Conservation (phyloP, 2,797 vertebrate species). For the Cuculus canorus region DNA sequence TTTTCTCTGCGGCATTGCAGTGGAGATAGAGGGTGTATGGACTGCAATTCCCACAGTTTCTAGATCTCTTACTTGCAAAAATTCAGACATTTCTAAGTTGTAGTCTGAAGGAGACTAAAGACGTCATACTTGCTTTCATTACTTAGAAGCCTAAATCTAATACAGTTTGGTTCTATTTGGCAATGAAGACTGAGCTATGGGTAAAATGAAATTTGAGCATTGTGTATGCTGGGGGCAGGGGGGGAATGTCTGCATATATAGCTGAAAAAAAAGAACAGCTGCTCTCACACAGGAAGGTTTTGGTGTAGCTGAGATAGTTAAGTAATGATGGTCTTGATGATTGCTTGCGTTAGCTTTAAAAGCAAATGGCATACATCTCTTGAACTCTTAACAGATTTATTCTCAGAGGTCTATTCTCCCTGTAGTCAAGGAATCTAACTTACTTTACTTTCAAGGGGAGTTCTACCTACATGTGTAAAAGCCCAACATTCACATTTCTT, state of each 20-base stretch:
- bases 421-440: not conserved
- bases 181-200: not conserved
- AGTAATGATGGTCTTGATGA: not conserved
- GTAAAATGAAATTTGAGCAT: not conserved
- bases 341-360: not conserved
- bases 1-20: not conserved
- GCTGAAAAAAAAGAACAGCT: not conserved
- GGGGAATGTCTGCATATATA: not conserved
- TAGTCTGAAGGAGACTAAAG: not conserved
- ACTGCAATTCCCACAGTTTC: not conserved
- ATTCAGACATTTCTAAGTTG: not conserved
- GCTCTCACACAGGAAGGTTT: not conserved
- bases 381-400: not conserved
- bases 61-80: not conserved
- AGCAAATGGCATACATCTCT: not conserved
- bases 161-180: not conserved
- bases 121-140: not conserved
- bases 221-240: not conserved
- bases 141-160: conserved; percentile 4
- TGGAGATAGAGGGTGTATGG: not conserved
- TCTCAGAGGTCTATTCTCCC: not conserved
- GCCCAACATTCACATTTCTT: not conserved
- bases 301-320: not conserved
- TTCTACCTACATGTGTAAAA: not conserved
- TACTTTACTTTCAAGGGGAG: not conserved